Evolutionary conservation across 2,797 vertebrate species (phyloP).

Genomic region (Acrossocheilus fasciatus): DNA sequence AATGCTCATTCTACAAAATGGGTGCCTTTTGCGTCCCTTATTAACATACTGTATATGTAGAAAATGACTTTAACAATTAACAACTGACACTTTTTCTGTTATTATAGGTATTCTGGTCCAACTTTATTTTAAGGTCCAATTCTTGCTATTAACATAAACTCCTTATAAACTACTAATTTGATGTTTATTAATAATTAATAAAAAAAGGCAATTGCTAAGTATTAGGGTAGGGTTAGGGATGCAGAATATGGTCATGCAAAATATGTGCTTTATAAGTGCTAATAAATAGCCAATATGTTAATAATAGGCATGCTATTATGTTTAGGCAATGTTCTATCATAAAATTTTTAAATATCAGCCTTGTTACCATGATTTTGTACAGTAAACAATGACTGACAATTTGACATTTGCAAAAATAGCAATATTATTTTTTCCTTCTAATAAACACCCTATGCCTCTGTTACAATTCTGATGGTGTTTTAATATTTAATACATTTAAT

Average conservation of each 20-base stretch:
- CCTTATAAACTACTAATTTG: neutral
- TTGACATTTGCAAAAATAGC: neutral
- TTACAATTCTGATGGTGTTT: neutral
- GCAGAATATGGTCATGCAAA: neutral
- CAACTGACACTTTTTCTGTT: neutral
- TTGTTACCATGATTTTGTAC: neutral
- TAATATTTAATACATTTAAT: neutral
- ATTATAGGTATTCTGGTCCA: neutral
- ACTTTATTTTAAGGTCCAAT: neutral
- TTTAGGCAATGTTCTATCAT: too few relatives aligned
- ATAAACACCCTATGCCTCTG: neutral
- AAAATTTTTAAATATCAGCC: neutral
- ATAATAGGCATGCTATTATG: too few relatives aligned
- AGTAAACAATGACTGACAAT: neutral
- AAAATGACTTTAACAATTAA: neutral
- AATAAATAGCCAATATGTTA: too few relatives aligned
- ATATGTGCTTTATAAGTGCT: too few relatives aligned
- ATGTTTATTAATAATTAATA: neutral
- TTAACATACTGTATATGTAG: too few relatives aligned
- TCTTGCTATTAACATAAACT: too few relatives aligned
- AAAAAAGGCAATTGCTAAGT: neutral
- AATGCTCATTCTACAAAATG: neutral
- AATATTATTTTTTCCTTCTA: neutral
- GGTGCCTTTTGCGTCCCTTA: neutral
- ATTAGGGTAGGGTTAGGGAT: neutral